Conservation (phyloP, 1,140 invertebrate species). For the Heterodera schachtii region DNA sequence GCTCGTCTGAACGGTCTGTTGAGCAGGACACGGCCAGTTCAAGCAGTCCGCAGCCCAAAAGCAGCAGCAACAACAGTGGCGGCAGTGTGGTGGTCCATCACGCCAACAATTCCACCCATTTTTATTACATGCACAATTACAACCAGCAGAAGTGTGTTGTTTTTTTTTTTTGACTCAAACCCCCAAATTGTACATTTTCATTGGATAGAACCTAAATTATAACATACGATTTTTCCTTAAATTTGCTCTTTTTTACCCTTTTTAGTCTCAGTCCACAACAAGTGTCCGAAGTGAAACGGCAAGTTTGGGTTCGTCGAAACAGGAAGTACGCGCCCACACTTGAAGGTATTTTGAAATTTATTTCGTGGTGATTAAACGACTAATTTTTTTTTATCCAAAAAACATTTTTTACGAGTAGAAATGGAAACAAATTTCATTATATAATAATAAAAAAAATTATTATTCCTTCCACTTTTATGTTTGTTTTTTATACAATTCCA, state of each 20-base stretch:
- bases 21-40: constrained; percentile 19
- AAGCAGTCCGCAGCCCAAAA: constrained; percentile 16
- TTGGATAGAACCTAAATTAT: background rate
- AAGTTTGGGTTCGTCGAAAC: background rate
- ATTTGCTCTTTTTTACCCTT: background rate
- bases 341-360: background rate
- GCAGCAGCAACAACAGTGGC: background rate
- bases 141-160: background rate
- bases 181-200: too few species aligned
- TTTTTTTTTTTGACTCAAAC: background rate
- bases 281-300: background rate
- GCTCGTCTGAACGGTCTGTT: background rate
- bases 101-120: background rate
- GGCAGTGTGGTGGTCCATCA: background rate
- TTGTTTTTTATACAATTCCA: too few species aligned
- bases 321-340: constrained; percentile 1
- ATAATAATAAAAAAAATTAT: too few species aligned
- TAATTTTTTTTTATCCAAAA: too few species aligned
- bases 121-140: constrained; percentile 10
- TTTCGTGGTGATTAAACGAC: too few species aligned
- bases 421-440: too few species aligned
- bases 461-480: too few species aligned
- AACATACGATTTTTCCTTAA: background rate
- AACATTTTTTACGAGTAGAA: too few species aligned
- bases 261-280: background rate